A percentile compares a stretch with the other conserved stretches of the same genome.
phyloP scores from a whole-genome alignment of 2,888 invertebrate genomes.

The Yponomeuta cagnagella region DNA sequence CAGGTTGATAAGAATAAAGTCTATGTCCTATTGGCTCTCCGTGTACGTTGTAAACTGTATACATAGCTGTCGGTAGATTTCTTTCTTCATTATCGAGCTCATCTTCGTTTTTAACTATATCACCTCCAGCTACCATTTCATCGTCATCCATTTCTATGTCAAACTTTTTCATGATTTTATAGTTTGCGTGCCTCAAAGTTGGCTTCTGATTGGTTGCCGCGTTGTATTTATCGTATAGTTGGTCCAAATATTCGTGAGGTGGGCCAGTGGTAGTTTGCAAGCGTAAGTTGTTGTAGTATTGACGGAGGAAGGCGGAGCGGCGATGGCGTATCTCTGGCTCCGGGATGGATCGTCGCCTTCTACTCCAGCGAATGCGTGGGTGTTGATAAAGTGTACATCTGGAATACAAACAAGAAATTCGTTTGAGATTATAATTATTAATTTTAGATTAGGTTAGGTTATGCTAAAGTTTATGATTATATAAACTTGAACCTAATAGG shows the following conservation, averaged over 20 bases:
- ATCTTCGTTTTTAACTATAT: conserved; percentile 21
- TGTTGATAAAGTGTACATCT: conserved; percentile 91
- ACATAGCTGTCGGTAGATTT: conserved; percentile 61
- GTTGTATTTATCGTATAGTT: conserved; percentile 66
- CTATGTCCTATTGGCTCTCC: conserved; percentile 68
- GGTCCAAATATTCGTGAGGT: conserved; percentile 37
- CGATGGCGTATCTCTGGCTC: conserved; percentile 56
- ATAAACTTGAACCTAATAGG: too few relatives aligned
- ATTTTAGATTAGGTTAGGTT: too few relatives aligned
- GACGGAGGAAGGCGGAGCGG: conserved; percentile 56
- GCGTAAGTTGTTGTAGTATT: conserved; percentile 57
- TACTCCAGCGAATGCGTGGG: conserved; percentile 88
- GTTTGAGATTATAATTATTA: not conserved
- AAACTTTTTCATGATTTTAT: conserved; percentile 64
- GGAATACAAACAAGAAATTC: conserved; percentile 15
- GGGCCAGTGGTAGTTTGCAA: conserved; percentile 43
- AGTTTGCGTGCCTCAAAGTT: conserved; percentile 65
- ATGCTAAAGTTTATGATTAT: too few relatives aligned
- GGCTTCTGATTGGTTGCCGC: conserved; percentile 50
- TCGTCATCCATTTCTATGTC: conserved; percentile 45
- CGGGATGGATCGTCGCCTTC: conserved; percentile 76
- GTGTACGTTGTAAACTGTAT: conserved; percentile 66
- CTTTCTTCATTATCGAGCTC: conserved; percentile 33
- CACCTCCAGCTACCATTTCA: conserved; percentile 39
- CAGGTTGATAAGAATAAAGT: conserved; percentile 66